phyloP scores from a whole-genome alignment of 2,113 vertebrate species.

The Gymnorhina tibicen region DNA sequence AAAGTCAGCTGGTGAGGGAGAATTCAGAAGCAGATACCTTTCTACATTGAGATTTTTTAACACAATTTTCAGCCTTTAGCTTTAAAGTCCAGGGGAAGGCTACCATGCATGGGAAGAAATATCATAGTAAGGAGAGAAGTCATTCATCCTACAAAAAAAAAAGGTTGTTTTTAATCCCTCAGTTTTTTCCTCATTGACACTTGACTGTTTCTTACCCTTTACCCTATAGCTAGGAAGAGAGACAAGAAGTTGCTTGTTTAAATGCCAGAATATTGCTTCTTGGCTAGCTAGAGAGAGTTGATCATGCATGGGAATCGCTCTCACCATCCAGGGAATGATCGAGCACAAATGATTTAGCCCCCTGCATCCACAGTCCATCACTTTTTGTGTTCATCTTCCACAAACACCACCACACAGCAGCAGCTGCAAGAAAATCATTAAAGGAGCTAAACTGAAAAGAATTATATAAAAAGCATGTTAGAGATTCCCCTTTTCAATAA shows the following conservation, averaged over 20 bases:
- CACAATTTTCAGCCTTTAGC: neutral
- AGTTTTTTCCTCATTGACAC: neutral
- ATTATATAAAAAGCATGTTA: neutral
- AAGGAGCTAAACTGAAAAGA: neutral
- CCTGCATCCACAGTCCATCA: neutral
- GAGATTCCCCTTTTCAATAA: neutral
- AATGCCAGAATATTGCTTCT: neutral
- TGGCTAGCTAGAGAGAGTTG: neutral
- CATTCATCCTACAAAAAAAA: neutral
- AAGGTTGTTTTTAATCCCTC: neutral
- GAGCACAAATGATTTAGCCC: neutral
- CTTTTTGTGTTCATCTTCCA: neutral
- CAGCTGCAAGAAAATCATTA: neutral
- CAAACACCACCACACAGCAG: neutral
- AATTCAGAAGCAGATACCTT: neutral
- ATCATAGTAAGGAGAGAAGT: neutral
- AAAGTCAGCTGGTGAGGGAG: neutral
- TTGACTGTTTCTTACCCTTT: neutral
- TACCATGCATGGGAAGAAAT: neutral
- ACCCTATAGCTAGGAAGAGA: neutral
- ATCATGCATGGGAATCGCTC: neutral
- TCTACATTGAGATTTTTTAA: neutral
- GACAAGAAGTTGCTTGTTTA: constrained; percentile 27
- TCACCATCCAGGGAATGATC: neutral
- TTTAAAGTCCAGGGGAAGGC: neutral